Percentiles rank a stretch among this genome's conserved stretches.
Evolutionary conservation across 1,140 invertebrate genomes (phyloP).

Genomic region (Tetramorium simillimum): DNA sequence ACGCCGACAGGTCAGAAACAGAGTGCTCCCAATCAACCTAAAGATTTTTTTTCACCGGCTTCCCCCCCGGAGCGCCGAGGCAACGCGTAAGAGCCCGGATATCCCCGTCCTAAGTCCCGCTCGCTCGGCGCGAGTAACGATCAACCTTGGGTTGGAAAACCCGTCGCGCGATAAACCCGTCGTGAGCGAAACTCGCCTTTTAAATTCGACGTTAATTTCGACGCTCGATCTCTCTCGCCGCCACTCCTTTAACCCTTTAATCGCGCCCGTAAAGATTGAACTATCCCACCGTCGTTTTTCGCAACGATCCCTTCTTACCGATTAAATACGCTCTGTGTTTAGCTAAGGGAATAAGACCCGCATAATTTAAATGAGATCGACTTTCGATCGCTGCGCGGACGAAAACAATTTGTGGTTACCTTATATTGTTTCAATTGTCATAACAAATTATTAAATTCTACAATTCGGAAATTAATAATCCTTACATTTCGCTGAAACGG

Average conservation of each 20-base stretch:
- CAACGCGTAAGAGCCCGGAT: slow-evolving; percentile 6
- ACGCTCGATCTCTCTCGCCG: slow-evolving; percentile 52
- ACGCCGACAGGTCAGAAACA: slow-evolving; percentile 68
- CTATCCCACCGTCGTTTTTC: slow-evolving; percentile 41
- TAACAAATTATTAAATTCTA: background rate
- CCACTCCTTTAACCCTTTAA: slow-evolving; percentile 50
- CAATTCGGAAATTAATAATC: background rate
- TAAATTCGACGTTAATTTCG: slow-evolving; percentile 60
- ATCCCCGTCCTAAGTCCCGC: slow-evolving; percentile 18
- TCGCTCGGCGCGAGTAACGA: slow-evolving; percentile 29
- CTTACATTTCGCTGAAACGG: no score
- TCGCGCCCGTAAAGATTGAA: slow-evolving; percentile 47
- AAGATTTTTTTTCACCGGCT: slow-evolving; percentile 57
- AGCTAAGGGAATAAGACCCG: background rate
- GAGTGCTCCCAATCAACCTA: slow-evolving; percentile 68
- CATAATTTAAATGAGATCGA: background rate
- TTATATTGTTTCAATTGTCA: background rate
- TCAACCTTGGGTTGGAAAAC: slow-evolving; percentile 17
- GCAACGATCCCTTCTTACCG: slow-evolving; percentile 4
- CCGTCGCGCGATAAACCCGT: slow-evolving; percentile 20
- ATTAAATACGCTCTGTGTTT: slow-evolving; percentile 29
- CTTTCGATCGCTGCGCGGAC: background rate
- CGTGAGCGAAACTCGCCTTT: slow-evolving; percentile 26
- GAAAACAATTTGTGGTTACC: background rate
- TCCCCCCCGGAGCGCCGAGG: slow-evolving; percentile 1